Base-by-base conservation (phyloP, 2,888 invertebrate species). In the Ectemnius lituratus region DNA sequence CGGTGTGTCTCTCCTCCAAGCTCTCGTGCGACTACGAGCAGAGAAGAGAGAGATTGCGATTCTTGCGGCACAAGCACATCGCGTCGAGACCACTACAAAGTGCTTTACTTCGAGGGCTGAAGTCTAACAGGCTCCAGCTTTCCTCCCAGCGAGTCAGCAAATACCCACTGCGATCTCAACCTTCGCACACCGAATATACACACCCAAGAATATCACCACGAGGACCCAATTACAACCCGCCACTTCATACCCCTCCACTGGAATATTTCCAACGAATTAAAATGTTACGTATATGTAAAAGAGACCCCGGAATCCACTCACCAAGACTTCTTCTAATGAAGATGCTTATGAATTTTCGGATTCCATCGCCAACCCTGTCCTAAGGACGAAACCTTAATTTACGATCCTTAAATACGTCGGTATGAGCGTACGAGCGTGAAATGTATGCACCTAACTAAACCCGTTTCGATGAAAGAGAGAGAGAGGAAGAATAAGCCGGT, bases 261-360 rank as follows among this genome's bases (percentile, higher is more conserved):
- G 8, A 37, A 37, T 37, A 37, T 37, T 11, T 11, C 37, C 37
- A 11, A 8, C 37, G 37, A 37, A 37, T 37, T 37, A 37, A 37
- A 6, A 37, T 37, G 8, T 37, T 37, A 37, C 37, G 23, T 23
- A 23, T 23, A 23, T 23, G 37, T 8, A 11, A 37, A 37, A 37
- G 37, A 37, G 37, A 37, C 1, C 1, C 4, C 8, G 37, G 8
- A 11, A 23, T 23, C 37, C 37, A 8, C 37, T 37, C 37, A 8
- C 2, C 37, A 1, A 5, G 37, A 37, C 8, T 14, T 3, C 23
- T n/a, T 76, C 78, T 85, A 84, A 88, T 88, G 85, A 84, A 89
- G 88, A 84, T 82, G 87, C 64, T 88, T 81, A 81, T 75, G 79
- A 75, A 87, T 85, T 88, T 89, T 86, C 78, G 84, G 84, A 84